Evolutionary conservation across 1,140 invertebrate species (phyloP).

Genomic region (Drosophila willistoni): DNA sequence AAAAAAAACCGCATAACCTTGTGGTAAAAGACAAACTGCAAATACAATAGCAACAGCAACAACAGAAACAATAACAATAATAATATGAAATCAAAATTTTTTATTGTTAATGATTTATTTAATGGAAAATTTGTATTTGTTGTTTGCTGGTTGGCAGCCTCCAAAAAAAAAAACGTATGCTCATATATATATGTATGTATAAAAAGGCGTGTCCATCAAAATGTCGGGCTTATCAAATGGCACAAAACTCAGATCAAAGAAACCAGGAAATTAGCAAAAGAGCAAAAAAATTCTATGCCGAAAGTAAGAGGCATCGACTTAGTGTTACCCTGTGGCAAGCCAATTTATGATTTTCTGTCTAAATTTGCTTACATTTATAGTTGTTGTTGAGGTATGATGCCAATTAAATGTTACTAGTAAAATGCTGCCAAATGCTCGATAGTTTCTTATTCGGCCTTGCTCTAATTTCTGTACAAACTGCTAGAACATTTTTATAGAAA

Average conservation of each 20-base stretch:
- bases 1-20: slow-evolving; percentile 61
- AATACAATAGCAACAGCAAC: slow-evolving; percentile 39
- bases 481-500: no score
- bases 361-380: no score
- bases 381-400: no score
- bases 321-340: background rate
- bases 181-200: background rate
- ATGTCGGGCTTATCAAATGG: slow-evolving; percentile 57
- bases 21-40: slow-evolving; percentile 69
- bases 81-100: slow-evolving; percentile 28
- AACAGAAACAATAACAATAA: slow-evolving; percentile 35
- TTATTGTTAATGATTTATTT: slow-evolving; percentile 77
- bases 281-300: background rate
- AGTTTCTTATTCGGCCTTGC: no score
- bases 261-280: slow-evolving; percentile 58
- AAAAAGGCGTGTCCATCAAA: slow-evolving; percentile 65
- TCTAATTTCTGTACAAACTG: no score
- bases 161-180: slow-evolving; percentile 35
- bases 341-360: no score
- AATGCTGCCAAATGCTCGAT: no score
- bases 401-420: no score
- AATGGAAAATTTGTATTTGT: slow-evolving; percentile 63
- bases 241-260: slow-evolving; percentile 32
- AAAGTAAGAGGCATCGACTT: background rate
- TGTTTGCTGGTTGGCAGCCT: slow-evolving; percentile 53